Evolutionary conservation across 1,140 invertebrate genomes (phyloP), one percentile per base, ranked within the genome.

Genomic region (Formica exsecta): DNA sequence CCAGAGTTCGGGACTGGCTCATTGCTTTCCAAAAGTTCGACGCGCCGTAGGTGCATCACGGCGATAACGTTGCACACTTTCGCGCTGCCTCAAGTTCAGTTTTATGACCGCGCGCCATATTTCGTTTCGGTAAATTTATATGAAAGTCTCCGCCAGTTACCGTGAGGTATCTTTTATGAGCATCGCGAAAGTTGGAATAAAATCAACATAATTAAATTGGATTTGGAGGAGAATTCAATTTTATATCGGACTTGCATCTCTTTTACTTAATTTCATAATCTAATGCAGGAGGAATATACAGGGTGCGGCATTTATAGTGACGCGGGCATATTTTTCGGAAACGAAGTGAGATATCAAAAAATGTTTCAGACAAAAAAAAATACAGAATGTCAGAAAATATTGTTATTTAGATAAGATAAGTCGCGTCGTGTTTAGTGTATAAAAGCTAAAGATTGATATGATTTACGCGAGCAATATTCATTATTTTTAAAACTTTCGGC

Each of bases 1-100:
- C 79, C 19, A 11, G 68, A 83, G 79, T 74, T 83, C 57, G 54
- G 29, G 51, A 61, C 38, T 83, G 79, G 68, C 68, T 83, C 79
- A 74, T 83, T 83, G 79, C 79, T 83, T 83, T 74, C 19, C 68
- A 62, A 83, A 81, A 83, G 79, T 83, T 83, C 79, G 68, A 54
- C 54, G 13, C 68, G 68, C 68, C 79, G 19, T 83, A 83, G 79
- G 79, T 83, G 68, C 79, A 83, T 83, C 79, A 70, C 38, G 38
- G 68, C 70, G 68, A 83, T 83, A 83, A 74, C 79, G 54, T 61
- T 83, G 68, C 41, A 61, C 79, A 83, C 79, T 83, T 73, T 74
- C 38, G 54, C 54, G 38, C 38, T 61, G 38, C 38, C 16, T 70
- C 25, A 51, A 83, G 68, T 83, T 83, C 79, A 62, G 68, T 83